Conservation (phyloP, 1,140 invertebrate species). For the Penaeus chinensis region DNA sequence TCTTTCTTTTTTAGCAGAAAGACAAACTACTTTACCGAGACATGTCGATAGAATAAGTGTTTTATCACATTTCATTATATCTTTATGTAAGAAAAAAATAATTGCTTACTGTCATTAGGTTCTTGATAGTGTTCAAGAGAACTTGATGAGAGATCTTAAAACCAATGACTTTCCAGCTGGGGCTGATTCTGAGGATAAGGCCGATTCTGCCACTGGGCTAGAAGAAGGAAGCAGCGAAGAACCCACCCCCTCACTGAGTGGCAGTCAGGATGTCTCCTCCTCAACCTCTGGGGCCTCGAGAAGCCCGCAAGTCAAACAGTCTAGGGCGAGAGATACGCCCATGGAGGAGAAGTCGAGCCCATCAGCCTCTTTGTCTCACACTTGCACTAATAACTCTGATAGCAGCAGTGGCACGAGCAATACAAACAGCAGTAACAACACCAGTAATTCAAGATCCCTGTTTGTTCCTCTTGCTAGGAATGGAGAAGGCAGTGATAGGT, state of each 20-base stretch:
- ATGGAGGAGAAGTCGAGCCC: no score
- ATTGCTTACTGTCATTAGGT: no score
- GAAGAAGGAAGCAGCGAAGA: constrained; percentile 13
- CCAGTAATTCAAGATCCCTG: constrained; percentile 22
- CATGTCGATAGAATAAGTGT: no score
- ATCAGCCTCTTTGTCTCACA: no score
- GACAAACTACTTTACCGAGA: no score
- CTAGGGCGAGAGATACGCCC: not conserved
- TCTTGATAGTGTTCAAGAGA: no score
- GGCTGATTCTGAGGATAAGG: constrained; percentile 6
- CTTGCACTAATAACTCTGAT: constrained; percentile 6
- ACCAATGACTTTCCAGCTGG: not conserved
- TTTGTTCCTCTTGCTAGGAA: constrained; percentile 38
- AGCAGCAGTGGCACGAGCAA: constrained; percentile 28
- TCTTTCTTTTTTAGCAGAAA: no score
- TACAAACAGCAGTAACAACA: constrained; percentile 21
- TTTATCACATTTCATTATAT: no score
- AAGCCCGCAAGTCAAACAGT: not conserved
- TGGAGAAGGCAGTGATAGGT: constrained; percentile 37
- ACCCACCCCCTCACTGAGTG: not conserved
- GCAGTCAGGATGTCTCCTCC: constrained; percentile 26
- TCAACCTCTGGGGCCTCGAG: constrained; percentile 5
- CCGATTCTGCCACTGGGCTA: constrained; percentile 27
- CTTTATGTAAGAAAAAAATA: no score
- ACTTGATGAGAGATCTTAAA: not conserved